Conservation (phyloP, 2,888 invertebrate species). For the Sepiola atlantica region DNA sequence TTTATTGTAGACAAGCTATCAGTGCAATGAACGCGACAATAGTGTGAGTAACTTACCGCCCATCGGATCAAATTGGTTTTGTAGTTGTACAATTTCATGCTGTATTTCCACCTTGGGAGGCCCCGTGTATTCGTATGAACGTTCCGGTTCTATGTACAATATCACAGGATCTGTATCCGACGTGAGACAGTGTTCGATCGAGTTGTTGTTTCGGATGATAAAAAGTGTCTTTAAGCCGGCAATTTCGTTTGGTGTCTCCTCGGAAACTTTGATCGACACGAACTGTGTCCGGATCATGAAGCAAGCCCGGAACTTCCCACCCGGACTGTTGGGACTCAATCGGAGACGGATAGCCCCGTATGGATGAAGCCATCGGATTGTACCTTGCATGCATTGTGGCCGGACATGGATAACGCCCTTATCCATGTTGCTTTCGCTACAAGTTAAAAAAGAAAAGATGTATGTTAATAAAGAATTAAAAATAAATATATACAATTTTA, state of each 20-base stretch:
- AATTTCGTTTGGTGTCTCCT: constrained; percentile 52
- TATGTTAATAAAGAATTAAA: too few species aligned
- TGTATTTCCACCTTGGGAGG: constrained; percentile 56
- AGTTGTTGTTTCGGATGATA: constrained; percentile 51
- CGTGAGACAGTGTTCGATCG: constrained; percentile 57
- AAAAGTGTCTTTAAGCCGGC: constrained; percentile 53
- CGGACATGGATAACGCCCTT: constrained; percentile 56
- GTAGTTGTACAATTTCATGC: constrained; percentile 56
- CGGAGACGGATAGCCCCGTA: constrained; percentile 59
- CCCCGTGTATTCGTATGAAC: constrained; percentile 53
- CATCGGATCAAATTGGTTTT: constrained; percentile 52
- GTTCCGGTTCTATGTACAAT: constrained; percentile 61
- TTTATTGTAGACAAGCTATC: background rate
- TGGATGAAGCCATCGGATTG: constrained; percentile 61
- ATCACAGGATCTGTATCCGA: constrained; percentile 53
- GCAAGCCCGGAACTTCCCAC: constrained; percentile 55
- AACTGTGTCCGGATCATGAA: constrained; percentile 56
- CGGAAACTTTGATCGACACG: constrained; percentile 58
- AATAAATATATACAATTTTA: too few species aligned
- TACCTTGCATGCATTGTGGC: constrained; percentile 58
- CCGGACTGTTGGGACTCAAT: constrained; percentile 51
- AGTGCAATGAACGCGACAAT: background rate
- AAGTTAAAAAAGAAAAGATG: constrained; percentile 52
- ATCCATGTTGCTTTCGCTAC: constrained; percentile 54
- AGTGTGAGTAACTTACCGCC: constrained; percentile 59